Evolutionary conservation across 2,888 invertebrate genomes (phyloP).

Genomic region (Trachelus stipa): DNA sequence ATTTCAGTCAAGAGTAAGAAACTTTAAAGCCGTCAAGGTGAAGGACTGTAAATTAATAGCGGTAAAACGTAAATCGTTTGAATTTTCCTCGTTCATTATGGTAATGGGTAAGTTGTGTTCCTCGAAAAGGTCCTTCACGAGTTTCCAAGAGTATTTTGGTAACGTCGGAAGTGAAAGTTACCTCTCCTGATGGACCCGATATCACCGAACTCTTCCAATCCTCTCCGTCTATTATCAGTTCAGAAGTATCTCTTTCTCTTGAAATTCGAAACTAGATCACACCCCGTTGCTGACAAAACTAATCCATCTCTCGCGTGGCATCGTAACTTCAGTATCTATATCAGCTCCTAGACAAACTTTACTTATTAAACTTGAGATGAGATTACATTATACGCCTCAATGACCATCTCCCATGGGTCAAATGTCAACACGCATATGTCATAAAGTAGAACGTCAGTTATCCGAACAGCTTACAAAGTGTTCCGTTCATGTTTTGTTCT

Average conservation of each 20-base stretch:
- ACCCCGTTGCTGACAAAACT: no score
- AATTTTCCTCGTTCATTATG: conserved; percentile 32
- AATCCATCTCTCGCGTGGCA: no score
- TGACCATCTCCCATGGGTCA: no score
- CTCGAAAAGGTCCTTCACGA: background rate
- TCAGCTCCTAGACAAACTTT: no score
- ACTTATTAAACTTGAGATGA: no score
- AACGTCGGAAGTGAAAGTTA: background rate
- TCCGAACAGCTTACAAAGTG: no score
- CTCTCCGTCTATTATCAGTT: background rate
- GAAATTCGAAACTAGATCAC: background rate
- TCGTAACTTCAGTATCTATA: no score
- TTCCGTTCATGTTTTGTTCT: no score
- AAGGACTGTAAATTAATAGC: conserved; percentile 29
- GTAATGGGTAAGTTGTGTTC: conserved; percentile 18
- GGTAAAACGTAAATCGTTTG: conserved; percentile 29
- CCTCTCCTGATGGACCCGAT: background rate
- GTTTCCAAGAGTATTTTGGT: background rate
- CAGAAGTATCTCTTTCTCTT: background rate
- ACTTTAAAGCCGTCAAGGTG: conserved; percentile 20
- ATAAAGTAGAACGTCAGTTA: no score
- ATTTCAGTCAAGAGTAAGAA: conserved; percentile 24
- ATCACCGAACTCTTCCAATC: background rate
- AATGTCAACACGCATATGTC: no score
- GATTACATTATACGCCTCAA: no score